Percentiles rank a stretch among this genome's conserved stretches.
These are phyloP conservation scores for Ichneumoninae sp. DNA, from an alignment of 2,888 invertebrate genomes.

Conservation along the genomic window DNA sequence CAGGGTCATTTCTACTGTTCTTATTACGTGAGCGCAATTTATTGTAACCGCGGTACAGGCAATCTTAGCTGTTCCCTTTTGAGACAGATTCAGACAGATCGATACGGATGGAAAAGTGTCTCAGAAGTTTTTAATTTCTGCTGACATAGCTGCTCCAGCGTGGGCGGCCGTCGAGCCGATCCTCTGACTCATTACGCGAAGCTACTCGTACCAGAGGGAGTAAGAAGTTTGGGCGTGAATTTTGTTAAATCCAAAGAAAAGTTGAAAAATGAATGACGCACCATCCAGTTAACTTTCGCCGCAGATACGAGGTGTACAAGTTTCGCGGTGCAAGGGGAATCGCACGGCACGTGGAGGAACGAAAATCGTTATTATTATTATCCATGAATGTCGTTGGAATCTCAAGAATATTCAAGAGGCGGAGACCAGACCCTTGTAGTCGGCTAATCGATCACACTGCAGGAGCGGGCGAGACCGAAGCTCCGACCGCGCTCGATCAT, in stretches of 20 bases:
- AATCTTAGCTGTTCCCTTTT: not conserved
- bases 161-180: not conserved
- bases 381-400: constrained; percentile 7
- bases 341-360: too few species aligned
- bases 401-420: constrained; percentile 5
- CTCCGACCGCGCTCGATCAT: constrained; percentile 24
- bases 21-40: not conserved
- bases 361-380: too few species aligned
- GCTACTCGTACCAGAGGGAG: not conserved
- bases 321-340: not conserved
- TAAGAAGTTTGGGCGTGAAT: not conserved
- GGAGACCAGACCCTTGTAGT: constrained; percentile 18
- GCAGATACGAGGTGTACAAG: not conserved
- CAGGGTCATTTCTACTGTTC: not conserved
- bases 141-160: not conserved
- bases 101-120: not conserved
- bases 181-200: not conserved
- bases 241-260: not conserved
- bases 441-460: constrained; percentile 42
- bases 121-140: not conserved
- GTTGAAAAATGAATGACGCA: not conserved
- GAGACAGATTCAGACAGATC: not conserved
- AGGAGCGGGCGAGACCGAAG: constrained; percentile 31
- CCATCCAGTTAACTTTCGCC: not conserved
- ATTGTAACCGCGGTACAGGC: not conserved